Percentiles rank a stretch among this genome's conserved stretches.
These are phyloP conservation scores for Gerosis bhagava DNA, from an alignment of 2,888 invertebrate genomes.

Conservation along the genomic window DNA sequence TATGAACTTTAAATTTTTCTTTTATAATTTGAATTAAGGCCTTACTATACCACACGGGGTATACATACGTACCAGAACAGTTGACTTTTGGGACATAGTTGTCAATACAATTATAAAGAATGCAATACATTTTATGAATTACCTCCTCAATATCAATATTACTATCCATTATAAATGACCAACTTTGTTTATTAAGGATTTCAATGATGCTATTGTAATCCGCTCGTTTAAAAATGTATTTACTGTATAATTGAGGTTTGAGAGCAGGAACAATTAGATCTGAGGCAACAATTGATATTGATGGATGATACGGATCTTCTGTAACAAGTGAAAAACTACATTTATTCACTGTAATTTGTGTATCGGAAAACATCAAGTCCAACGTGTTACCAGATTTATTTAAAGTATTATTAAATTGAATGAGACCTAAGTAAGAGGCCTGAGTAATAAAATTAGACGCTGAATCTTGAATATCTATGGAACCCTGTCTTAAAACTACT, in stretches of 20 bases:
- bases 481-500: no score
- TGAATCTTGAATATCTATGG: slow-evolving; percentile 7
- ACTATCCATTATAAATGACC: neutral
- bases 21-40: slow-evolving; percentile 1
- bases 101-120: neutral
- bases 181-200: neutral
- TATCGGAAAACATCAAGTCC: slow-evolving; percentile 4
- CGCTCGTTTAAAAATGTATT: neutral
- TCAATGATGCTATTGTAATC: neutral
- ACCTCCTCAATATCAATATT: neutral
- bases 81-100: neutral
- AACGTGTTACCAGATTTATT: neutral
- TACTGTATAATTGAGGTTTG: neutral
- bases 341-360: neutral
- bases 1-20: slow-evolving; percentile 2
- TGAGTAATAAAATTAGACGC: slow-evolving; percentile 1
- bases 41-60: slow-evolving; percentile 5
- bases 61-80: neutral
- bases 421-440: neutral
- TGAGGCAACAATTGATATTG: slow-evolving; percentile 7
- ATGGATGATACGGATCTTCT: slow-evolving; percentile 21
- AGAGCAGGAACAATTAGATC: neutral
- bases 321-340: neutral
- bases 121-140: slow-evolving; percentile 2
- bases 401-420: neutral